Conservation (phyloP, 2,888 invertebrate genomes). For the Gerris lacustris region DNA sequence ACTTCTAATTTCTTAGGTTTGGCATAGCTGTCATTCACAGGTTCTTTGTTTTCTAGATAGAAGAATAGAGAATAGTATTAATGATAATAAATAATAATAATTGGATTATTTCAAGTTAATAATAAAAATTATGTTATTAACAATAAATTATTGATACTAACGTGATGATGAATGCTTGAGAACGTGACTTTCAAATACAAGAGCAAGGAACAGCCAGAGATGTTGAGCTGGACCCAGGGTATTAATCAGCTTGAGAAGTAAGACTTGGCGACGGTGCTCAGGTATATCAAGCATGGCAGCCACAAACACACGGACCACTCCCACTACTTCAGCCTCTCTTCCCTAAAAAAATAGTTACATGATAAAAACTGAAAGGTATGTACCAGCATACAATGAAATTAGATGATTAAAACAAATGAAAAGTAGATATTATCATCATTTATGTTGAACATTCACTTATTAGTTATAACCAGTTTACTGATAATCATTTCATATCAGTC, state of each 20-base stretch:
- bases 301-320: conserved; percentile 76
- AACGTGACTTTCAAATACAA: conserved; percentile 60
- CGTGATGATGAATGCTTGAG: conserved; percentile 32
- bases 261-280: conserved; percentile 69
- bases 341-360: not conserved
- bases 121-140: too few relatives aligned
- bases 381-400: not conserved
- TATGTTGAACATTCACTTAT: too few relatives aligned
- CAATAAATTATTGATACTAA: not conserved
- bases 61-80: too few relatives aligned
- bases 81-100: too few relatives aligned
- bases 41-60: too few relatives aligned
- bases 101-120: too few relatives aligned
- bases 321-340: conserved; percentile 30
- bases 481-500: too few relatives aligned
- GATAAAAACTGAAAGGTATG: conserved; percentile 12
- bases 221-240: conserved; percentile 52
- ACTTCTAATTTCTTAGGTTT: conserved; percentile 45
- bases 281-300: conserved; percentile 86
- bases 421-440: too few relatives aligned
- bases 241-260: conserved; percentile 66
- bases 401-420: too few relatives aligned
- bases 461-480: too few relatives aligned
- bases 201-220: conserved; percentile 57
- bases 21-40: conserved; percentile 34